Conservation (phyloP, 1,140 invertebrate genomes). For the Zaprionus gabonicus region DNA sequence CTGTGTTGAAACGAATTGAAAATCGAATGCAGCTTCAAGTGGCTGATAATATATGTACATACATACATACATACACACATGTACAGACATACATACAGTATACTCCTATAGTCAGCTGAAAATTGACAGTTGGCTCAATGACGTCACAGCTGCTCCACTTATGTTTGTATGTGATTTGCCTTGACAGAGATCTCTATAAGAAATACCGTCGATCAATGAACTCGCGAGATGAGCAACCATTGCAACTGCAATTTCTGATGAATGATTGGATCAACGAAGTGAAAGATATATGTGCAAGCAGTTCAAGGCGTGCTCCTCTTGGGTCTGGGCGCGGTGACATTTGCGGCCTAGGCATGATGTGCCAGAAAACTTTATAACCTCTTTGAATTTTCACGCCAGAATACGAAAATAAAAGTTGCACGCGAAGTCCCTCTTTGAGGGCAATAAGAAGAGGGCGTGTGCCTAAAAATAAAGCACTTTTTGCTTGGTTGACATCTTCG, state of each 20-base stretch:
- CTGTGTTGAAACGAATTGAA: conserved; percentile 70
- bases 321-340: neutral
- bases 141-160: conserved; percentile 59
- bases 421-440: conserved; percentile 1
- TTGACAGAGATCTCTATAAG: conserved; percentile 30
- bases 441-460: neutral
- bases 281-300: neutral
- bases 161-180: conserved; percentile 54
- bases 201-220: neutral
- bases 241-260: neutral
- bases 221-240: neutral
- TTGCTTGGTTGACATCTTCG: neutral
- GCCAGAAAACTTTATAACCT: neutral
- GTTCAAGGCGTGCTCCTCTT: neutral
- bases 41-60: conserved; percentile 18
- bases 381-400: conserved; percentile 1
- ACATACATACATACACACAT: neutral
- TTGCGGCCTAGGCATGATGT: neutral
- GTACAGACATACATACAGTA: neutral
- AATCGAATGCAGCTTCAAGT: conserved; percentile 80
- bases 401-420: neutral
- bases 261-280: neutral
- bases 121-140: conserved; percentile 41
- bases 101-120: conserved; percentile 43
- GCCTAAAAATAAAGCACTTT: neutral